These are phyloP conservation scores for Babylonia areolata DNA, from an alignment of 1,140 invertebrate species.

Conservation along the genomic window DNA sequence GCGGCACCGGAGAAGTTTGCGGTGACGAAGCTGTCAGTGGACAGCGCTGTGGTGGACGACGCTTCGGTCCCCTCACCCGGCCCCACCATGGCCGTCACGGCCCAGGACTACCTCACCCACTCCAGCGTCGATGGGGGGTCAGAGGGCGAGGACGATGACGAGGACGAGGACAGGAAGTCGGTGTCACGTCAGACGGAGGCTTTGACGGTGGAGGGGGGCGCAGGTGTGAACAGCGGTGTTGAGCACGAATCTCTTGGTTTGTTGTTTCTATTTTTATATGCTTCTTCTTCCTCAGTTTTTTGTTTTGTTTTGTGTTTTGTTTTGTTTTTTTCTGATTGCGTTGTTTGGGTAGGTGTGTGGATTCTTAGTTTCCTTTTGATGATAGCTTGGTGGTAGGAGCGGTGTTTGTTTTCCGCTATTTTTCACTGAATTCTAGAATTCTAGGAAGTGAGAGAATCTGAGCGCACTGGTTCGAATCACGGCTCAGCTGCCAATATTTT, in stretches of 20 bases:
- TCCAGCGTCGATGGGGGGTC: conserved; percentile 48
- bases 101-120: conserved; percentile 19
- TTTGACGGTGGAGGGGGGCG: conserved; percentile 41
- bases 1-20: conserved; percentile 68
- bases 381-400: too few relatives aligned
- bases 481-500: too few relatives aligned
- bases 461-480: too few relatives aligned
- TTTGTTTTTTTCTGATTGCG: neutral
- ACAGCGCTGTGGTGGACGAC: conserved; percentile 73
- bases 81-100: neutral
- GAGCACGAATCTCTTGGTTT: conserved; percentile 48
- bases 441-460: too few relatives aligned
- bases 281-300: neutral
- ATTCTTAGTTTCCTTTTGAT: too few relatives aligned
- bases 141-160: conserved; percentile 38
- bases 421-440: too few relatives aligned
- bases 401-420: too few relatives aligned
- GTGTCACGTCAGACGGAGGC: conserved; percentile 23
- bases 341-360: neutral
- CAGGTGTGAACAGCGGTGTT: conserved; percentile 48
- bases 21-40: conserved; percentile 77
- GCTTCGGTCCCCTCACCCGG: conserved; percentile 35
- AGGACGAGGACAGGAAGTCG: conserved; percentile 40
- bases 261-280: conserved; percentile 18
- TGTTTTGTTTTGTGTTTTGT: neutral